A percentile compares a stretch with the other conserved stretches of the same genome.
Conservation (phyloP, 2,888 invertebrate species). For the Mycalesis mineus region DNA sequence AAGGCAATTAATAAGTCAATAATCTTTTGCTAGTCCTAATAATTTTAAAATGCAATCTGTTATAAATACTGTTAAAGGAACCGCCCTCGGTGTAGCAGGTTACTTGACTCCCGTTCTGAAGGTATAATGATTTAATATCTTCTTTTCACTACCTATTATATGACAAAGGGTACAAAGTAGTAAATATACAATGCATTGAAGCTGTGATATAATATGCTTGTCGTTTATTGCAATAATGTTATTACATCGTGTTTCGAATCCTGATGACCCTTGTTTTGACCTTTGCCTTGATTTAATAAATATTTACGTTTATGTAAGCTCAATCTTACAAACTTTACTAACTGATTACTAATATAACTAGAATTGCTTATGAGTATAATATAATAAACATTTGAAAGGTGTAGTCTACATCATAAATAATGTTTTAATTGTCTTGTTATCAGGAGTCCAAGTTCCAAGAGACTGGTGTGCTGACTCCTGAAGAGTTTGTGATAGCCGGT, state of each 20-base stretch:
- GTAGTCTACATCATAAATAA: too few species aligned
- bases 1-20: background rate
- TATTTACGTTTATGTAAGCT: too few species aligned
- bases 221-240: background rate
- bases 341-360: too few species aligned
- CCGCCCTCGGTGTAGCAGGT: slow-evolving; percentile 96
- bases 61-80: slow-evolving; percentile 96
- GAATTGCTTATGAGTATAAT: too few species aligned
- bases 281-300: too few species aligned
- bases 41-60: slow-evolving; percentile 91
- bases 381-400: too few species aligned
- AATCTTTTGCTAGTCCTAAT: background rate
- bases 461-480: slow-evolving; percentile 98
- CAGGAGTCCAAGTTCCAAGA: slow-evolving; percentile 98
- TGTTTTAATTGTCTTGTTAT: slow-evolving; percentile 5
- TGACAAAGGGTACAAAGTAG: background rate
- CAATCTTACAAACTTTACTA: too few species aligned
- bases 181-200: background rate
- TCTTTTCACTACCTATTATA: background rate
- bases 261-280: too few species aligned
- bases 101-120: slow-evolving; percentile 97
- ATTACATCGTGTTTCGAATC: too few species aligned
- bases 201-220: background rate
- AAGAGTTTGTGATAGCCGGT: slow-evolving; percentile 99
- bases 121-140: slow-evolving; percentile 70